Evolutionary conservation across 1,140 invertebrate species (phyloP).

Genomic region (Neodiprion fabricii): DNA sequence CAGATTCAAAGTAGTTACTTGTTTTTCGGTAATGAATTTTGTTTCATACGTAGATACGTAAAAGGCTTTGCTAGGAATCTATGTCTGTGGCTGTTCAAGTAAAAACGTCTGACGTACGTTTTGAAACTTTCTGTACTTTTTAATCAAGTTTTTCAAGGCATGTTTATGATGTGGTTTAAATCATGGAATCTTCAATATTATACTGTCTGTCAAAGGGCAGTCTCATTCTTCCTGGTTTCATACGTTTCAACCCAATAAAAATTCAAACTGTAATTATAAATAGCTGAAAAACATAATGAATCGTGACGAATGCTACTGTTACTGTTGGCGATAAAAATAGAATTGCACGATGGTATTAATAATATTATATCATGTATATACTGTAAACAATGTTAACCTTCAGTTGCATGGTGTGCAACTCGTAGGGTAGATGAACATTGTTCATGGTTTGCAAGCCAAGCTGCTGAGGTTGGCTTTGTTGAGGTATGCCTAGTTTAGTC

Average conservation of each 20-base stretch:
- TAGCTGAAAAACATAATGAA: not conserved
- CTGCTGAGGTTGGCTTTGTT: slow-evolving; percentile 63
- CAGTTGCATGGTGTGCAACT: slow-evolving; percentile 66
- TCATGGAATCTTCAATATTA: too few relatives aligned
- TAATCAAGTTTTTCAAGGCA: too few relatives aligned
- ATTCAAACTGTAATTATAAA: slow-evolving; percentile 24
- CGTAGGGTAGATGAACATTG: slow-evolving; percentile 65
- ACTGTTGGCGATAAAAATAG: not conserved
- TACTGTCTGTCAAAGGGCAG: too few relatives aligned
- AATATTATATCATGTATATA: slow-evolving; percentile 61
- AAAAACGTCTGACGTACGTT: too few relatives aligned
- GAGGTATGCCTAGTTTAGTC: slow-evolving; percentile 62
- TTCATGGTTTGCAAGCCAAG: slow-evolving; percentile 62
- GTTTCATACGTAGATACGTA: too few relatives aligned
- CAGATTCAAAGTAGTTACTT: too few relatives aligned
- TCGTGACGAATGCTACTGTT: not conserved
- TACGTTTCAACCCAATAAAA: not conserved
- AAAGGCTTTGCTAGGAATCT: too few relatives aligned
- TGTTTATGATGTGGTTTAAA: too few relatives aligned
- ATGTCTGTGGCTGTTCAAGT: too few relatives aligned
- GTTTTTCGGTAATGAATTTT: too few relatives aligned
- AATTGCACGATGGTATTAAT: slow-evolving; percentile 33
- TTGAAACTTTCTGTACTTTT: too few relatives aligned
- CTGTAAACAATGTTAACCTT: slow-evolving; percentile 65
- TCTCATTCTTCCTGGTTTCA: too few relatives aligned